Base-by-base conservation (phyloP, 92 coral and sea anemone genomes). In the Siderastrea radians region DNA sequence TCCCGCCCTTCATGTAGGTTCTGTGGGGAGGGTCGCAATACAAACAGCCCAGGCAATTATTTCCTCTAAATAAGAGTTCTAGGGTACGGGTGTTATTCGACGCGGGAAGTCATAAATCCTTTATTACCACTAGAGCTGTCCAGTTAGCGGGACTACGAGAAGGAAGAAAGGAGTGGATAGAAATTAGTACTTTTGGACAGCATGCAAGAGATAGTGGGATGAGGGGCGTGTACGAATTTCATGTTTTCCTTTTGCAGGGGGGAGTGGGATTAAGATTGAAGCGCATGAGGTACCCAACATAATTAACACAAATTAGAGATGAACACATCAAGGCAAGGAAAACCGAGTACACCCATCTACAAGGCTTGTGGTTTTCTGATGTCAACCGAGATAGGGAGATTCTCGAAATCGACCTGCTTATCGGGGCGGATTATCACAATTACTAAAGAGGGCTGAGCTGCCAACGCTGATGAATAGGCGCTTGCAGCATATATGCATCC, bases 251-350 rank as follows among this genome's bases (percentile, higher is more conserved):
- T 52, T 55, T 13, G 5, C 51, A 50, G 38, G 90, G 85, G 65
- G 90, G 85, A 47, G 67, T 26, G 84, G 57, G n/a, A 67, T 78
- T 46, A 67, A 49, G 12, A 78, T 86, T 14, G 85, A 86, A 26
- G 90, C 75, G 78, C 68, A 77, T 86, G 90, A 19, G 47, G 85
- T 77, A 3, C 84, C 84, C 26, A 44, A 10, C 16, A 87, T 87
- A 0, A 26, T n/a, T n/a, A n/a, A 26, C 90, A 15, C 62, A 72
- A 4, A 72, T 87, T 14, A 45, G 64, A 19, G 72, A 84, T 49
- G 82, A 84, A 8, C 88, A 84, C 51, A 64, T 75, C 38, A 83
- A 84, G 75, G 45, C 60, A 0, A 38, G 62, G 69, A 74, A 68
- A 59, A 62, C 19, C 16, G 84, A 72, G 26, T 84, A 84, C 67